These are phyloP conservation scores for Strigamia maritima DNA, from an alignment of 2,888 invertebrate species.

Conservation along the genomic window DNA sequence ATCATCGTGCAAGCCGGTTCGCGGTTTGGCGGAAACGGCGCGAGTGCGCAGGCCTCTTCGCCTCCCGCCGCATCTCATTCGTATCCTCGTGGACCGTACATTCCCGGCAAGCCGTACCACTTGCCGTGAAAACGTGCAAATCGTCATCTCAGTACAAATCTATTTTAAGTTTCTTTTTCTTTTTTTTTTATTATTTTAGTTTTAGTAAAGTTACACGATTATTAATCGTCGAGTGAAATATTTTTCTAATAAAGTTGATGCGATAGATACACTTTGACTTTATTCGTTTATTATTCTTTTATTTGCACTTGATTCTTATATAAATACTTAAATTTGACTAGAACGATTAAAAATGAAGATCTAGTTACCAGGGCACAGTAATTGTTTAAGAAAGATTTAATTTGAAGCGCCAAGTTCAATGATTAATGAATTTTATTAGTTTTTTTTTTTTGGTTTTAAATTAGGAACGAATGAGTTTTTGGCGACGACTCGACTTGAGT, in stretches of 20 bases:
- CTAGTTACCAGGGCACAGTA: too few species aligned
- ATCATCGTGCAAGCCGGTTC: constrained; percentile 18
- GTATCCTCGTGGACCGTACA: constrained; percentile 26
- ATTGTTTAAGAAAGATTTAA: too few species aligned
- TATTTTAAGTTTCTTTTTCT: not conserved
- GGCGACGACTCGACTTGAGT: constrained; percentile 29
- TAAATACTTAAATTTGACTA: too few species aligned
- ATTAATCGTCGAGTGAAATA: too few species aligned
- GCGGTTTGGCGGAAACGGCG: not conserved
- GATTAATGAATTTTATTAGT: too few species aligned
- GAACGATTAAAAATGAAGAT: too few species aligned
- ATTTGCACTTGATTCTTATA: too few species aligned
- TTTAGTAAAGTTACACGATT: too few species aligned
- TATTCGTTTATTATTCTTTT: too few species aligned
- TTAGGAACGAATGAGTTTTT: constrained; percentile 36
- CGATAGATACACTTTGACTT: too few species aligned
- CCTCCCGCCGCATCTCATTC: not conserved
- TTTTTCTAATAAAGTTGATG: too few species aligned
- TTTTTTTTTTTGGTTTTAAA: not conserved
- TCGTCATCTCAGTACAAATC: not conserved
- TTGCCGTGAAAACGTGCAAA: not conserved
- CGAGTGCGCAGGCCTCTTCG: not conserved
- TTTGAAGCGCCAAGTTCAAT: not conserved
- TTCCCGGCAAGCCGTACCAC: constrained; percentile 37
- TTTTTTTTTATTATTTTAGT: not conserved